phyloP scores from a whole-genome alignment of 2,797 vertebrate genomes.

The Parauchenoglanis ngamensis region DNA sequence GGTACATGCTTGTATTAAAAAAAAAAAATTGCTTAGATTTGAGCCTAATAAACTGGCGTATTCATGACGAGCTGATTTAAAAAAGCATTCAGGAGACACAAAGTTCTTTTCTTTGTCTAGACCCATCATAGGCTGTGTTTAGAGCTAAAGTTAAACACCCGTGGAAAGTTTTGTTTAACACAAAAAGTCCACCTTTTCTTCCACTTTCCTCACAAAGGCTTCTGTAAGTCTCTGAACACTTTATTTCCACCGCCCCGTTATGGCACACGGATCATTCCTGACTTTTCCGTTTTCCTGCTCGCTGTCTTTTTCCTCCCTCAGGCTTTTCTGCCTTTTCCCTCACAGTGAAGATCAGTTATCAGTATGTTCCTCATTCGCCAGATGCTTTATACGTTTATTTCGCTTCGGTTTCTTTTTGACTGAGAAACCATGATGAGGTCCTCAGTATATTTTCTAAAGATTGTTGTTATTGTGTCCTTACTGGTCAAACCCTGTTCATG shows the following conservation, averaged over 20 bases:
- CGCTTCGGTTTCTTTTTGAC: background rate
- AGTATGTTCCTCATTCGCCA: background rate
- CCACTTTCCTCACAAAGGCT: background rate
- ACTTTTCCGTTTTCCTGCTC: background rate
- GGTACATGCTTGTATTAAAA: too few species aligned
- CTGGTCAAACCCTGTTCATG: background rate
- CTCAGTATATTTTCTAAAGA: background rate
- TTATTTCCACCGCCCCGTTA: background rate
- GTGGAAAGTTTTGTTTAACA: background rate
- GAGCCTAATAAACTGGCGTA: background rate
- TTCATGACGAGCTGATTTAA: background rate
- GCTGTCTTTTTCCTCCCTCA: conserved; percentile 6
- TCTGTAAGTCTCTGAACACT: background rate
- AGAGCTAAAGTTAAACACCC: background rate
- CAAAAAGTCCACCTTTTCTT: background rate
- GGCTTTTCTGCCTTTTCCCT: background rate
- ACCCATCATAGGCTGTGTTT: background rate
- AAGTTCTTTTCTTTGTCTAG: background rate
- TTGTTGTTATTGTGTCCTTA: background rate
- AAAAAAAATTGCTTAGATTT: background rate
- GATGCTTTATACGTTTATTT: background rate
- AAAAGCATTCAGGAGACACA: background rate
- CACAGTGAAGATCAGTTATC: background rate
- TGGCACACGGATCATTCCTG: background rate
- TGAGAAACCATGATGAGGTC: background rate